phyloP scores from a whole-genome alignment of 2,797 vertebrate species.

The Kryptopterus vitreolus region DNA sequence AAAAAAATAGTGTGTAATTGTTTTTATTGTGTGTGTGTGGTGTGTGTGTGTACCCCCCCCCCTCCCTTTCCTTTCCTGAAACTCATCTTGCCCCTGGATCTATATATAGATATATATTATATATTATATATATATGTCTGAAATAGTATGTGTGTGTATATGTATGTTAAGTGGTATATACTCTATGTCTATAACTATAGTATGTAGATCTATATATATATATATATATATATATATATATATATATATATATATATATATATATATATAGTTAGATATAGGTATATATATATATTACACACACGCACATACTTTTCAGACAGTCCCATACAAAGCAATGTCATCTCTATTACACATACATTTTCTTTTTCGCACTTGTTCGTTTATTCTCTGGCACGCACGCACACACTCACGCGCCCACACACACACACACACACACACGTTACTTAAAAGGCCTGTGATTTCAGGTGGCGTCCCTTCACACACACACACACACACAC shows the following conservation, averaged over 20 bases:
- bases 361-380: not conserved
- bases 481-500: no score
- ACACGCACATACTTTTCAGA: not conserved
- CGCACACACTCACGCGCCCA: not conserved
- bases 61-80: no score
- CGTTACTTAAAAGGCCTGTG: not conserved
- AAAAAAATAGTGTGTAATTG: no score
- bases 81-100: no score
- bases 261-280: not conserved
- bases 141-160: no score
- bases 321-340: not conserved
- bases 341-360: not conserved
- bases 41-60: no score
- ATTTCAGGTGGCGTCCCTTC: not conserved
- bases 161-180: no score
- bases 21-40: no score
- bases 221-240: not conserved
- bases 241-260: not conserved
- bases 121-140: no score
- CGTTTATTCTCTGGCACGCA: not conserved
- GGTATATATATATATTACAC: not conserved
- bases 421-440: not conserved
- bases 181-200: no score
- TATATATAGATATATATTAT: no score
- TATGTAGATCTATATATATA: no score